These are phyloP conservation scores for Tolmerus cingulatus DNA, from an alignment of 2,888 invertebrate genomes.

Conservation along the genomic window DNA sequence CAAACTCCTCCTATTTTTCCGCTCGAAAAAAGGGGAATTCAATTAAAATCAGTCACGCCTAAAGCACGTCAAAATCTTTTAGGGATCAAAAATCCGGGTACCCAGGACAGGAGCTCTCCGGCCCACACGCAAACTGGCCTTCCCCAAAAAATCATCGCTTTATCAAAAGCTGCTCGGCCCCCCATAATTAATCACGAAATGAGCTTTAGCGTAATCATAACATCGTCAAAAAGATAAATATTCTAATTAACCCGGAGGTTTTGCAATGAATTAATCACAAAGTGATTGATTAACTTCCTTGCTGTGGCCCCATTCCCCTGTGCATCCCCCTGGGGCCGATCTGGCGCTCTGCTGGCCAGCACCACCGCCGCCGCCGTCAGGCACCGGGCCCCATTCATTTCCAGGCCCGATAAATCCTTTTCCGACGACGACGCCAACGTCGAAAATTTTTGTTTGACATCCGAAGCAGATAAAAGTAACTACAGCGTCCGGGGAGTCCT, in stretches of 20 bases:
- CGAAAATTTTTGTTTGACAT: constrained; percentile 39
- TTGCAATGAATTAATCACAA: constrained; percentile 36
- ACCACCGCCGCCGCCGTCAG: neutral
- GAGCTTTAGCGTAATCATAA: constrained; percentile 25
- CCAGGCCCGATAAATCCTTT: constrained; percentile 29
- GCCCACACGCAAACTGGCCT: neutral
- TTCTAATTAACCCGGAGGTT: constrained; percentile 28
- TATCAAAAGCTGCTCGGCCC: neutral
- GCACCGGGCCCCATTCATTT: constrained; percentile 8
- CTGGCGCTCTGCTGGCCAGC: neutral
- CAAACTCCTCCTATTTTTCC: neutral
- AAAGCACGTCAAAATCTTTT: neutral
- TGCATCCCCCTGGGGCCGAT: neutral
- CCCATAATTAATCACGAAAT: constrained; percentile 9
- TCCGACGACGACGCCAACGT: constrained; percentile 3
- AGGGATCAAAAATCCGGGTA: neutral
- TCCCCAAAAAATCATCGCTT: neutral
- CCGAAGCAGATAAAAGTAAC: constrained; percentile 32
- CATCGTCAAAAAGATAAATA: constrained; percentile 34
- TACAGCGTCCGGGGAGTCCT: neutral
- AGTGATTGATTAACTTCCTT: constrained; percentile 36
- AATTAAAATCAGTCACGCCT: neutral
- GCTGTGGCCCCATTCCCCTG: neutral
- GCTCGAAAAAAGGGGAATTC: neutral
- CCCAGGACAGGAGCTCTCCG: neutral